A percentile compares a stretch with the other conserved stretches of the same genome.
phyloP scores from a whole-genome alignment of 2,113 vertebrate species.

The Oncorhynchus kisutch region DNA sequence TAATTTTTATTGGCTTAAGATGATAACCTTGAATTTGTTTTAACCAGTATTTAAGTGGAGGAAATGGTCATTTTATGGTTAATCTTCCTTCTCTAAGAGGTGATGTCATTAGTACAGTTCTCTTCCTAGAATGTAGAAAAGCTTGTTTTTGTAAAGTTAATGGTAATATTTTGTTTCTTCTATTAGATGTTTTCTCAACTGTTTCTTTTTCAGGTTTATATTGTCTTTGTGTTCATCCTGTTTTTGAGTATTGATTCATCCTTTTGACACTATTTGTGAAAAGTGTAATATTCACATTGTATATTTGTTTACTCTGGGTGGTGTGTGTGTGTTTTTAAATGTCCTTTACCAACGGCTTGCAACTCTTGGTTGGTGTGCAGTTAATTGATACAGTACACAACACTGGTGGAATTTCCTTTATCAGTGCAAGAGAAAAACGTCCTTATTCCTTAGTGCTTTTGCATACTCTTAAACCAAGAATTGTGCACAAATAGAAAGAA shows the following conservation, averaged over 20 bases:
- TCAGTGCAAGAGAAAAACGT: background rate
- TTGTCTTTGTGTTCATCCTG: too few relatives aligned
- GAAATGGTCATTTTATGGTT: too few relatives aligned
- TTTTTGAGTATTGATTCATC: background rate
- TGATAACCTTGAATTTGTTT: constrained; percentile 2
- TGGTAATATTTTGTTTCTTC: too few relatives aligned
- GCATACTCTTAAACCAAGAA: constrained; percentile 34
- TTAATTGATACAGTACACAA: constrained; percentile 22
- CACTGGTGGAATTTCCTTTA: constrained; percentile 3
- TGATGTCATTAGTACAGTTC: background rate
- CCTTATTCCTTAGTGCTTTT: constrained; percentile 22
- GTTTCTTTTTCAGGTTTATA: too few relatives aligned
- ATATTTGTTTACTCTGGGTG: background rate
- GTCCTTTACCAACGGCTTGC: background rate
- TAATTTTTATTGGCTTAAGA: constrained; percentile 19
- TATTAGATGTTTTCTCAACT: too few relatives aligned
- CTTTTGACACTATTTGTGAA: background rate
- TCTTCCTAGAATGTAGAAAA: too few relatives aligned
- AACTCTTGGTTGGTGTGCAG: constrained; percentile 6
- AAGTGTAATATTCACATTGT: background rate
- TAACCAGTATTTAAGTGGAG: too few relatives aligned
- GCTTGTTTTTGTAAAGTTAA: too few relatives aligned
- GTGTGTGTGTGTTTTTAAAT: background rate
- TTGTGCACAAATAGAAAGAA: background rate
- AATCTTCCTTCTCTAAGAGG: background rate